Conservation (phyloP, 2,113 vertebrate species). For the Macrotis lagotis region DNA sequence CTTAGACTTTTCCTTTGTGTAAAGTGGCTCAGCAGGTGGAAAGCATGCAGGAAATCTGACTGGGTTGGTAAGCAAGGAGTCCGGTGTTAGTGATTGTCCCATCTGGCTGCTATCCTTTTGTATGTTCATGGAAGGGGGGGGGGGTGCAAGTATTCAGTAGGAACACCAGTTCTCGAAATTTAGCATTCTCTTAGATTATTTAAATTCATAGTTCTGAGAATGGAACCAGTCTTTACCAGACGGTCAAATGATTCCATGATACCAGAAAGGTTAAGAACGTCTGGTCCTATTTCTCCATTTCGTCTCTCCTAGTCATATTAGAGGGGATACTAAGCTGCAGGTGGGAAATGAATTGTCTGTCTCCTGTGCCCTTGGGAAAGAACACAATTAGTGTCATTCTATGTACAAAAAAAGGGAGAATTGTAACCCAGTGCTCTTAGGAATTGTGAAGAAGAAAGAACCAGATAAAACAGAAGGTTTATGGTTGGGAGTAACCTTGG, state of each 20-base stretch:
- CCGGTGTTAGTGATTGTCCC: too few relatives aligned
- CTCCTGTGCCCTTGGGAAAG: neutral
- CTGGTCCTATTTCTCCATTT: neutral
- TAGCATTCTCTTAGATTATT: neutral
- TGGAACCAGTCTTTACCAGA: neutral
- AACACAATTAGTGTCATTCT: neutral
- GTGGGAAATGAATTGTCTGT: neutral
- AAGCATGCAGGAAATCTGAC: too few relatives aligned
- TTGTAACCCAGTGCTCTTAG: neutral
- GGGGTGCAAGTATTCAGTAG: too few relatives aligned
- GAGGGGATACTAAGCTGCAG: neutral
- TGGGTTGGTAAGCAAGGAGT: too few relatives aligned
- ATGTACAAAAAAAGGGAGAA: neutral
- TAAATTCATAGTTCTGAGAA: neutral
- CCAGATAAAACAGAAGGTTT: neutral
- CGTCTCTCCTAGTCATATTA: neutral
- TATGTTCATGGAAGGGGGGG: neutral
- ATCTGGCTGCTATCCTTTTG: too few relatives aligned
- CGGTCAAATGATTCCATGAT: neutral
- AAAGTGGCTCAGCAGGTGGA: too few relatives aligned
- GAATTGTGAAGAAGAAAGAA: constrained; percentile 4
- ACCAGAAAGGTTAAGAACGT: neutral
- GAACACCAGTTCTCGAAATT: too few relatives aligned
- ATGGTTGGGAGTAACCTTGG: neutral
- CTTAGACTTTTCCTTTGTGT: too few relatives aligned